phyloP scores from a whole-genome alignment of 2,888 invertebrate species.

The Andrena marginata region DNA sequence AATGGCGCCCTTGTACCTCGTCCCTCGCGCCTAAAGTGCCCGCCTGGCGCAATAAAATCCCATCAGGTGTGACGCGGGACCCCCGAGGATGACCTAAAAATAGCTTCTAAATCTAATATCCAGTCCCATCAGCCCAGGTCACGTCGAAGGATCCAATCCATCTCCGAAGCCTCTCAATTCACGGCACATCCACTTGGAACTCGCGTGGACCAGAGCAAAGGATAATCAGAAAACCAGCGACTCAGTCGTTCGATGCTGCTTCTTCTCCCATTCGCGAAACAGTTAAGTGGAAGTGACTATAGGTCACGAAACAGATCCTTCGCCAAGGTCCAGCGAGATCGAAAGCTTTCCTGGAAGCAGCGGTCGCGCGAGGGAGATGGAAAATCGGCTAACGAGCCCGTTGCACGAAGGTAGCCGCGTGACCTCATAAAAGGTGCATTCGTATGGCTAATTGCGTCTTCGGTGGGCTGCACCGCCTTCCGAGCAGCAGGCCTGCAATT shows the following conservation, averaged over 20 bases:
- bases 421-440: slow-evolving; percentile 75
- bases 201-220: neutral
- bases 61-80: slow-evolving; percentile 1
- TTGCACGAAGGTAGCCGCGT: slow-evolving; percentile 67
- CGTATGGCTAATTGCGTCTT: slow-evolving; percentile 78
- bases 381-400: slow-evolving; percentile 59
- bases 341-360: slow-evolving; percentile 40
- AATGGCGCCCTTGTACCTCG: slow-evolving; percentile 47
- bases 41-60: slow-evolving; percentile 28
- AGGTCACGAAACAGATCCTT: neutral
- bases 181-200: neutral
- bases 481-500: slow-evolving; percentile 76
- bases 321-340: slow-evolving; percentile 28
- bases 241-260: neutral
- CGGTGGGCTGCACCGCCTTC: slow-evolving; percentile 75
- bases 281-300: neutral
- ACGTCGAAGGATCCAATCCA: neutral
- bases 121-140: neutral
- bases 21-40: slow-evolving; percentile 25
- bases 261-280: neutral
- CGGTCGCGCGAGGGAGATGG: slow-evolving; percentile 19
- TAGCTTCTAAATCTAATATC: slow-evolving; percentile 24
- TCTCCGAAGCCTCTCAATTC: neutral
- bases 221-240: neutral
- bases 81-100: slow-evolving; percentile 26